These are phyloP conservation scores for Papilio elwesi DNA, from an alignment of 2,888 invertebrate species.

Conservation along the genomic window DNA sequence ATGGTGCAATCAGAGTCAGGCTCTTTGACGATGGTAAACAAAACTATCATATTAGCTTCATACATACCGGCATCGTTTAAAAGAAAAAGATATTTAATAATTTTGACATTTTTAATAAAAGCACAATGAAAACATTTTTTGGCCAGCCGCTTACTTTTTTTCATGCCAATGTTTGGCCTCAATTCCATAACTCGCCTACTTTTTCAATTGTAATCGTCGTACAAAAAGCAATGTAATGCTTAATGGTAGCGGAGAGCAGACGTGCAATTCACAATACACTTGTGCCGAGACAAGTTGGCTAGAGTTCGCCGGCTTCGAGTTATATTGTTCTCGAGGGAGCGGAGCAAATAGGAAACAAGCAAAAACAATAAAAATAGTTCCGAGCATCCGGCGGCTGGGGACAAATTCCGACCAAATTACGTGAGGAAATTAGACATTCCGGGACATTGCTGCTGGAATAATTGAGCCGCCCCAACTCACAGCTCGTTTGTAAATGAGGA, in stretches of 20 bases:
- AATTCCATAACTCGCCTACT: conserved; percentile 23
- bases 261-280: conserved; percentile 80
- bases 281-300: conserved; percentile 71
- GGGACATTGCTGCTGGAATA: conserved; percentile 75
- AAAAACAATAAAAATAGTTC: conserved; percentile 82
- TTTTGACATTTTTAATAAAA: not conserved
- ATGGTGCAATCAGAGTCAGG: not conserved
- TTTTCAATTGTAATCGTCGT: conserved; percentile 14
- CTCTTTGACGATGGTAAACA: not conserved
- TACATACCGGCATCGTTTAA: not conserved
- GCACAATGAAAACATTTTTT: not conserved
- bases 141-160: not conserved
- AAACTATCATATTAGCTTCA: not conserved
- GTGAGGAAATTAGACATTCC: conserved; percentile 84
- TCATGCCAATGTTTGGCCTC: conserved; percentile 12
- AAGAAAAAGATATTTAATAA: not conserved
- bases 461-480: conserved; percentile 64
- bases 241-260: conserved; percentile 53
- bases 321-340: conserved; percentile 76
- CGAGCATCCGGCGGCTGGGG: conserved; percentile 72
- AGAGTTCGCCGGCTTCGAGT: conserved; percentile 71
- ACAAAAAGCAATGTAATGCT: conserved; percentile 27
- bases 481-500: conserved; percentile 55
- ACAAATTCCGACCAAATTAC: conserved; percentile 81
- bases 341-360: conserved; percentile 80